phyloP scores from a whole-genome alignment of 1,140 invertebrate genomes.

The Andrena cerasifolii region DNA sequence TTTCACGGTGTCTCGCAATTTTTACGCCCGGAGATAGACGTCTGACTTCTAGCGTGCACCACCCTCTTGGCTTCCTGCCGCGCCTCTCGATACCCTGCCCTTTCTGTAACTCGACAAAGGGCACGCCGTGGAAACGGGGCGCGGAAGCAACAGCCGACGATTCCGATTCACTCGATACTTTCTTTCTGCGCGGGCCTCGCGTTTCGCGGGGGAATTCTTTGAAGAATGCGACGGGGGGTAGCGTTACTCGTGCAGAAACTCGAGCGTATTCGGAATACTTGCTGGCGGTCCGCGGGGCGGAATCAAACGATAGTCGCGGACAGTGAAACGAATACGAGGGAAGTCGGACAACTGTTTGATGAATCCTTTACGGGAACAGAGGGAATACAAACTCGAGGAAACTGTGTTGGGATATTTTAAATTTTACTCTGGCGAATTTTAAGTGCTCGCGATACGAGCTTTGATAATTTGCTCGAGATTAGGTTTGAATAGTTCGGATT shows the following conservation, averaged over 20 bases:
- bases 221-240: constrained; percentile 2
- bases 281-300: neutral
- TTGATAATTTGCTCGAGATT: no score
- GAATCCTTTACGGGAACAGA: neutral
- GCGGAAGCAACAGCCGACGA: neutral
- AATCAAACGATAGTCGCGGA: neutral
- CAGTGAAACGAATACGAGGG: neutral
- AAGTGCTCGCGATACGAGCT: no score
- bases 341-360: neutral
- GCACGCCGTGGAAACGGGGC: constrained; percentile 5
- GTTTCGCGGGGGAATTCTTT: constrained; percentile 23
- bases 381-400: neutral
- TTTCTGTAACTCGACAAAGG: constrained; percentile 49
- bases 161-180: constrained; percentile 35
- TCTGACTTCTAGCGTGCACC: neutral
- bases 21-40: neutral
- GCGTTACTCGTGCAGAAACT: constrained; percentile 31
- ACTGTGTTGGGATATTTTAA: neutral
- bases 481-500: no score
- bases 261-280: constrained; percentile 23
- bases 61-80: neutral
- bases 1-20: neutral
- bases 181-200: constrained; percentile 4
- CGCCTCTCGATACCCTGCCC: constrained; percentile 53
- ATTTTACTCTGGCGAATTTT: no score